phyloP scores from a whole-genome alignment of 2,113 vertebrate species.

The Mastomys coucha region DNA sequence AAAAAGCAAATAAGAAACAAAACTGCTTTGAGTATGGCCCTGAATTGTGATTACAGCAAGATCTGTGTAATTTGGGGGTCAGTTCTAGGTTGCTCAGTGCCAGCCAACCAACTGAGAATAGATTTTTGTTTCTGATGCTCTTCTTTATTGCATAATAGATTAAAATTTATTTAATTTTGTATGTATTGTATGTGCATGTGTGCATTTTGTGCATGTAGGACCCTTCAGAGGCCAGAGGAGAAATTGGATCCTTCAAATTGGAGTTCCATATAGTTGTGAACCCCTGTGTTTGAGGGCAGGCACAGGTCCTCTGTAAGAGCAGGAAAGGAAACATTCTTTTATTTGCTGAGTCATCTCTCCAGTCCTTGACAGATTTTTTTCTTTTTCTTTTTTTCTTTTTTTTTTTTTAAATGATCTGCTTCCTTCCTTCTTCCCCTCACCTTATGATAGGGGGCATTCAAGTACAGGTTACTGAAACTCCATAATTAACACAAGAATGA shows the following conservation, averaged over 20 bases:
- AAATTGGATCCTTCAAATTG: neutral
- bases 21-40: neutral
- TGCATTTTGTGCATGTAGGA: neutral
- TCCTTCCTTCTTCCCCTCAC: neutral
- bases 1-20: neutral
- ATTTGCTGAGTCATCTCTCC: neutral
- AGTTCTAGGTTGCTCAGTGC: neutral
- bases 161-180: neutral
- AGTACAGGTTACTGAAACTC: constrained; percentile 13
- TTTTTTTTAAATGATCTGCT: neutral
- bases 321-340: neutral
- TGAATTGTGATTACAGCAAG: constrained; percentile 20
- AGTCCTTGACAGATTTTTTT: neutral
- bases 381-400: too few relatives aligned
- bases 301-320: neutral
- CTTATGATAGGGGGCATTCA: neutral
- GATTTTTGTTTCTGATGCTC: neutral
- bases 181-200: neutral
- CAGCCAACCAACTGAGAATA: neutral
- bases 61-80: neutral
- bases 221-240: neutral
- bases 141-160: constrained; percentile 11
- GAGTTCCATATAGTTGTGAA: neutral
- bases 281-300: too few relatives aligned
- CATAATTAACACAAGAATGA: constrained; percentile 43